These are phyloP conservation scores for Luperina nickerlii DNA, from an alignment of 2,888 invertebrate species.

Conservation along the genomic window DNA sequence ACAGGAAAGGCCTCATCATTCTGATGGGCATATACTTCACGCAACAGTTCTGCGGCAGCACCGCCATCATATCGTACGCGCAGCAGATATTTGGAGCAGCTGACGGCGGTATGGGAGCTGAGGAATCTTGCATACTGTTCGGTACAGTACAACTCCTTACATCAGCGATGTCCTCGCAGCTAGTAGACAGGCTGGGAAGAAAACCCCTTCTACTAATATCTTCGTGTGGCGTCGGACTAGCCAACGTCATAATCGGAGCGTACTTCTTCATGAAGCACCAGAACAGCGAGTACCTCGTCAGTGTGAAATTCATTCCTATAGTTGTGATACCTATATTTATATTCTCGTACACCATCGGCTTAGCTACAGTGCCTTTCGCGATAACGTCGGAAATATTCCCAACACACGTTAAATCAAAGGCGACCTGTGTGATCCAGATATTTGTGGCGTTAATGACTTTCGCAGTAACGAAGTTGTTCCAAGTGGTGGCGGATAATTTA, in stretches of 20 bases:
- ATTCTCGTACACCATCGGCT: conserved; percentile 91
- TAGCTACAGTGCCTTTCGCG: conserved; percentile 92
- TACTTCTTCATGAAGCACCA: conserved; percentile 90
- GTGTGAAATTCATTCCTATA: conserved; percentile 90
- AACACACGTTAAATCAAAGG: conserved; percentile 91
- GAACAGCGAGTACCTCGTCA: conserved; percentile 83
- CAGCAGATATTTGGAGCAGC: conserved; percentile 91
- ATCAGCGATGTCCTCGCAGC: conserved; percentile 89
- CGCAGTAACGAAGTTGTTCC: conserved; percentile 90
- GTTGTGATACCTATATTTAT: conserved; percentile 91
- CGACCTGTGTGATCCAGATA: conserved; percentile 91
- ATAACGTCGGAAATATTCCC: conserved; percentile 92
- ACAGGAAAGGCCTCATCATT: conserved; percentile 90
- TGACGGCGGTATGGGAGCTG: conserved; percentile 85
- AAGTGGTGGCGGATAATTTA: conserved; percentile 87
- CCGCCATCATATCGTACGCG: conserved; percentile 90
- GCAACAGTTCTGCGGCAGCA: conserved; percentile 91
- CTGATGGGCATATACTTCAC: conserved; percentile 91
- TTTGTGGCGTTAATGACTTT: conserved; percentile 91
- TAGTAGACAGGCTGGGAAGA: conserved; percentile 91
- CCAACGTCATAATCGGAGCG: conserved; percentile 88
- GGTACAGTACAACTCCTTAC: conserved; percentile 89
- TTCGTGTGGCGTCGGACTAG: conserved; percentile 88
- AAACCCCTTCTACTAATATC: conserved; percentile 91
- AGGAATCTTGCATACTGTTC: conserved; percentile 88